These are phyloP conservation scores for Genyomyrus donnyi DNA, from an alignment of 2,113 vertebrate genomes.

Conservation along the genomic window DNA sequence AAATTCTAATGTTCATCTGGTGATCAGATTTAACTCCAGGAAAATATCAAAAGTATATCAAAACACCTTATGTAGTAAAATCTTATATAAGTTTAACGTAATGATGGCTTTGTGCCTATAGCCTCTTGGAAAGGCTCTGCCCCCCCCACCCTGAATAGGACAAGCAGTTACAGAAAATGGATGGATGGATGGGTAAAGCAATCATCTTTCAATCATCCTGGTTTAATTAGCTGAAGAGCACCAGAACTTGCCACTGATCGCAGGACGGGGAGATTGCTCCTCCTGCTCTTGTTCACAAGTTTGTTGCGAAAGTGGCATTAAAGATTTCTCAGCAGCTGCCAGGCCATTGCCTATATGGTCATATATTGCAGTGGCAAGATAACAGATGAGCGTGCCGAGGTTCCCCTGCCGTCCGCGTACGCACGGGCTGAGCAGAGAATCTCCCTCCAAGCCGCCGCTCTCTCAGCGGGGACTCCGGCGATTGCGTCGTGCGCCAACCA, in stretches of 20 bases:
- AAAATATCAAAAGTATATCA: neutral
- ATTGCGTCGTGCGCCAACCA: neutral
- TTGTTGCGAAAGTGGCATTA: neutral
- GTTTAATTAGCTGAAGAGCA: neutral
- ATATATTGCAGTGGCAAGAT: neutral
- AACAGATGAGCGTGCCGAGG: conserved; percentile 1
- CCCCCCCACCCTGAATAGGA: neutral
- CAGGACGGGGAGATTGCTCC: neutral
- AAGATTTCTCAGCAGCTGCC: neutral
- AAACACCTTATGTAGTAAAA: neutral
- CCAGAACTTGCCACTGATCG: no score
- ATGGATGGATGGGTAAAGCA: neutral
- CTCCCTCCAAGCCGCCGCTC: neutral
- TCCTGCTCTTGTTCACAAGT: neutral
- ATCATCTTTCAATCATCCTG: neutral
- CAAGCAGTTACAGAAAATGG: neutral
- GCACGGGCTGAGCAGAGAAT: conserved; percentile 21
- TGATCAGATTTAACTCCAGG: neutral
- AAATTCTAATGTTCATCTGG: neutral
- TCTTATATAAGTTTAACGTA: neutral
- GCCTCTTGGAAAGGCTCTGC: neutral
- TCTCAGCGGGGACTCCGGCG: neutral
- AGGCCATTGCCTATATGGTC: neutral
- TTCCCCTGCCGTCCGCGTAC: conserved; percentile 11
- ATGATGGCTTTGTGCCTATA: neutral